Conservation (phyloP, 92 coral and sea anemone species). For the Zoanthus solanderi region DNA sequence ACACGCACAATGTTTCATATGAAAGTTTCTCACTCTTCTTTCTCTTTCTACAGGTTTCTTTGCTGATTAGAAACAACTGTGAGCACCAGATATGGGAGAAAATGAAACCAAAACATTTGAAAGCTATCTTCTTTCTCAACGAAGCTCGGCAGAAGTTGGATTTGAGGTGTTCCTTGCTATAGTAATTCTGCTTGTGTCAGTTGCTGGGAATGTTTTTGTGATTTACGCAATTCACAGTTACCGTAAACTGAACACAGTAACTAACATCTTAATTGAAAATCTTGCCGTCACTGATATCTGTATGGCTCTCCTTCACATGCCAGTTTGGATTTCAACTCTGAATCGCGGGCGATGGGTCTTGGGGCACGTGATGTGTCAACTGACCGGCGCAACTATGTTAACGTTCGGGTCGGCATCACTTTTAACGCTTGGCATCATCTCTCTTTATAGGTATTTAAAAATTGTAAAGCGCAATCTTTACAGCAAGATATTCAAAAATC, state of each 20-base stretch:
- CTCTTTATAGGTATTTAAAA: slow-evolving; percentile 77
- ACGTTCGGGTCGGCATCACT: slow-evolving; percentile 79
- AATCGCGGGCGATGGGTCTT: slow-evolving; percentile 76
- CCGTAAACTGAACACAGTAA: slow-evolving; percentile 69
- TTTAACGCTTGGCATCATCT: slow-evolving; percentile 70
- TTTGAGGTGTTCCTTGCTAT: slow-evolving; percentile 63
- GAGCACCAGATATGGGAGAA: slow-evolving; percentile 2
- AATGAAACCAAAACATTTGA: neutral
- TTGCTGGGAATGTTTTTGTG: slow-evolving; percentile 74
- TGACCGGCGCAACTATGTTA: slow-evolving; percentile 63
- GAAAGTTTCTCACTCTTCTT: neutral
- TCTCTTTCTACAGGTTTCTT: neutral
- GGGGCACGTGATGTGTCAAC: slow-evolving; percentile 59
- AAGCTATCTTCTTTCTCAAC: slow-evolving; percentile 42
- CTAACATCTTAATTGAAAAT: slow-evolving; percentile 76
- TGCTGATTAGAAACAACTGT: neutral
- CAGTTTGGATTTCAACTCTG: slow-evolving; percentile 78
- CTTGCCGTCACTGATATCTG: slow-evolving; percentile 78
- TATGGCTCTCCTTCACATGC: slow-evolving; percentile 82
- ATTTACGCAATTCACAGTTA: slow-evolving; percentile 69
- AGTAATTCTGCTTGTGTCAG: slow-evolving; percentile 54
- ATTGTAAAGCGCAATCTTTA: slow-evolving; percentile 65
- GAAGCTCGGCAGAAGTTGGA: slow-evolving; percentile 57
- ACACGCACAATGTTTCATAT: too few species aligned
- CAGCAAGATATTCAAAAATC: slow-evolving; percentile 55